A percentile compares a stretch with the other conserved stretches of the same genome.
phyloP scores from a whole-genome alignment of 35 echinoderm and acorn worm genomes.

The Heliocidaris erythrogramma region DNA sequence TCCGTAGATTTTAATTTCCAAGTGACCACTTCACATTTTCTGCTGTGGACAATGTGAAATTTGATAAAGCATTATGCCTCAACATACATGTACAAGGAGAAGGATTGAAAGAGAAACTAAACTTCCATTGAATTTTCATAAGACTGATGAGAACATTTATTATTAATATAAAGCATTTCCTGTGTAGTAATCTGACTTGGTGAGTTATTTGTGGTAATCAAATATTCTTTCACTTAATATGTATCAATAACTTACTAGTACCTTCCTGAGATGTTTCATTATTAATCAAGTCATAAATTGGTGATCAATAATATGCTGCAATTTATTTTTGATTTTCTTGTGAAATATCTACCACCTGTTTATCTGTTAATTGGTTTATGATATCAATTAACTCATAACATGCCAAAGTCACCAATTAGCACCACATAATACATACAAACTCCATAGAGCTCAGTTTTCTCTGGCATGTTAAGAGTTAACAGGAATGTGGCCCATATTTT shows the following conservation, averaged over 20 bases:
- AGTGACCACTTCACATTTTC: conserved; percentile 7
- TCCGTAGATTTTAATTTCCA: not conserved
- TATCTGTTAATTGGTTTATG: too few species aligned
- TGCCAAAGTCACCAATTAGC: too few species aligned
- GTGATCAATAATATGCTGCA: too few species aligned
- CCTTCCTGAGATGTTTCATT: not conserved
- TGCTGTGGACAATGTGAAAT: conserved; percentile 23
- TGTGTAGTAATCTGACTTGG: conserved; percentile 19
- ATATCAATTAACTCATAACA: too few species aligned
- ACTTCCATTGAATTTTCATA: conserved; percentile 10
- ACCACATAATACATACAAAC: too few species aligned
- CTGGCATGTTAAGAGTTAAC: too few species aligned
- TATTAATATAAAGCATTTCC: not conserved
- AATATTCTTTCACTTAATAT: not conserved
- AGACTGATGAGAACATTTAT: conserved; percentile 19
- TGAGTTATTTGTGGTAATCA: not conserved
- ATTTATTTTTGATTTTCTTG: too few species aligned
- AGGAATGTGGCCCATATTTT: too few species aligned
- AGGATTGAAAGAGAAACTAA: not conserved
- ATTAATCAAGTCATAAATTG: too few species aligned
- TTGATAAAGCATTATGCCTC: conserved; percentile 4
- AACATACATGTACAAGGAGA: not conserved
- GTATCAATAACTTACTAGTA: not conserved
- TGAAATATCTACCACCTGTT: too few species aligned
- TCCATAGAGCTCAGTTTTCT: too few species aligned